Percentiles rank a stretch among this genome's conserved stretches.
phyloP scores from a whole-genome alignment of 92 coral and sea anemone genomes.

The Epizoanthus scotinus region DNA sequence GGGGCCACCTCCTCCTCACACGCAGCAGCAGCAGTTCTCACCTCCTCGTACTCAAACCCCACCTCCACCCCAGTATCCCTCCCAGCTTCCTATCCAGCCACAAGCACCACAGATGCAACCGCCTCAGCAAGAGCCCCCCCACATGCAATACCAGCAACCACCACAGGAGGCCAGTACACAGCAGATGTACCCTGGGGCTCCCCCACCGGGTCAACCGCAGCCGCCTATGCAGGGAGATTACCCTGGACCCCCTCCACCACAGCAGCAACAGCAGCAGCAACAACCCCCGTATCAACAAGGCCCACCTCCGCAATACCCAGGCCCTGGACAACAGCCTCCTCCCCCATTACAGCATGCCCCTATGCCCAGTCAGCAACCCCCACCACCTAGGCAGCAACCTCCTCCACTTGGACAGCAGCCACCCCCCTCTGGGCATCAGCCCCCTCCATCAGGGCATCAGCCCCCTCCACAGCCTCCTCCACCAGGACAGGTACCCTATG shows the following conservation, averaged over 20 bases:
- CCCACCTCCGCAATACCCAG: conserved; percentile 42
- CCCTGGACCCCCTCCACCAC: conserved; percentile 48
- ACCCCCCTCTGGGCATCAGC: conserved; percentile 15
- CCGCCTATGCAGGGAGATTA: conserved; percentile 43
- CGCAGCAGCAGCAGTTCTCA: conserved; percentile 36
- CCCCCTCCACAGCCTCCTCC: conserved; percentile 37
- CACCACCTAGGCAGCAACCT: conserved; percentile 41
- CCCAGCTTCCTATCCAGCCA: conserved; percentile 41
- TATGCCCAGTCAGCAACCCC: conserved; percentile 19
- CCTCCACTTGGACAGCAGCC: conserved; percentile 34
- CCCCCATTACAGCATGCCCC: conserved; percentile 15
- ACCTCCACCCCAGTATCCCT: conserved; percentile 46
- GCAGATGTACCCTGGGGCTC: conserved; percentile 40
- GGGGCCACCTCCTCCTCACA: conserved; percentile 23
- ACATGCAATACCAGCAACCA: conserved; percentile 58
- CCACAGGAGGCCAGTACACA: conserved; percentile 43
- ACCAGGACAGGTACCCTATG: conserved; percentile 42
- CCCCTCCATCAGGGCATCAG: conserved; percentile 44
- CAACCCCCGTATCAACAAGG: conserved; percentile 49
- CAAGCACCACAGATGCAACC: conserved; percentile 33
- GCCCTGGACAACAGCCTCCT: conserved; percentile 33
- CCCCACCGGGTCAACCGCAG: conserved; percentile 41
- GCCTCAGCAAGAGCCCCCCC: conserved; percentile 48
- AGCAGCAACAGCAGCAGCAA: conserved; percentile 52
- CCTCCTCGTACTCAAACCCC: conserved; percentile 45